phyloP scores from a whole-genome alignment of 2,113 vertebrate genomes.

The Pelusios castaneus region DNA sequence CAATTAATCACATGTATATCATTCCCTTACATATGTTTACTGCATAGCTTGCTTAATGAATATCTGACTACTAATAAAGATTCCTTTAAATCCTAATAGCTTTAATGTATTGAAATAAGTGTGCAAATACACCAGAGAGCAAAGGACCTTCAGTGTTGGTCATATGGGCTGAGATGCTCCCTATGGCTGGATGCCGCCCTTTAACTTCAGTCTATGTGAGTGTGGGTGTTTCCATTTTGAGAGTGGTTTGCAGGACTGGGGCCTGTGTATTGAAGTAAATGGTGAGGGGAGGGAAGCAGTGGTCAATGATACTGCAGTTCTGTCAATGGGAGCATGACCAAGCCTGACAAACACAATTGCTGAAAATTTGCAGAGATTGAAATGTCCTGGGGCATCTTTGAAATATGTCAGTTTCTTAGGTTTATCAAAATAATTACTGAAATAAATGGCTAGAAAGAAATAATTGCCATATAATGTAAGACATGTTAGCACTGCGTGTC shows the following conservation, averaged over 20 bases:
- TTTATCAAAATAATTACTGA: background rate
- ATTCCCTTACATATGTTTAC: no score
- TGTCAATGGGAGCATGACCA: background rate
- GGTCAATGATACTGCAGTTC: background rate
- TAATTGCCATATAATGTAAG: background rate
- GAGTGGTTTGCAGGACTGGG: background rate
- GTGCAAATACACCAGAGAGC: background rate
- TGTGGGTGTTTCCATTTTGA: background rate
- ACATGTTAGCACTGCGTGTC: background rate
- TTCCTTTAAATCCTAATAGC: background rate
- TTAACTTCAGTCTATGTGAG: background rate
- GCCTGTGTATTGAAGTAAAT: background rate
- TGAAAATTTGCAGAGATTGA: background rate
- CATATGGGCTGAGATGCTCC: background rate
- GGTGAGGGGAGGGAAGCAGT: background rate
- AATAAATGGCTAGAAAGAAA: background rate
- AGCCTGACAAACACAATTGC: background rate
- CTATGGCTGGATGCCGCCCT: background rate
- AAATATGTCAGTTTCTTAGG: background rate
- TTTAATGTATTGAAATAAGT: background rate
- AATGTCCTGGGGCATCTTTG: no score
- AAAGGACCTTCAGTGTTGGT: background rate
- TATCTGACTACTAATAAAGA: background rate
- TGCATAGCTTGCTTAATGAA: no score
- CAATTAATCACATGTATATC: no score